These are phyloP conservation scores for Heloderma charlesbogerti DNA, from an alignment of 2,113 vertebrate genomes.

Conservation along the genomic window DNA sequence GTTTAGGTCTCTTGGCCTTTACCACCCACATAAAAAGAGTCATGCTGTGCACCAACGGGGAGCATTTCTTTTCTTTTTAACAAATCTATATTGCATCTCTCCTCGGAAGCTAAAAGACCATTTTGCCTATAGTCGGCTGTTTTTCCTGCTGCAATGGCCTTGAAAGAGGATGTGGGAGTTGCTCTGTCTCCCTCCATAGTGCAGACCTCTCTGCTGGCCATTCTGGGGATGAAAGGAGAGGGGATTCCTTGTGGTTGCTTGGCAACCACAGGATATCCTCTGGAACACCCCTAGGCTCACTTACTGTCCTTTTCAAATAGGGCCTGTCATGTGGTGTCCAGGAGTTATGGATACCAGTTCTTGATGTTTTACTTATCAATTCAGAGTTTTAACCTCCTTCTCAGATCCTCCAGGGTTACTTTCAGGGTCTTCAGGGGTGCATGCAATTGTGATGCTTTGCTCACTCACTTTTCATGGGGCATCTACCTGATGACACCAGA, in stretches of 20 bases:
- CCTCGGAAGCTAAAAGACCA: neutral
- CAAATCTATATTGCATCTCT: neutral
- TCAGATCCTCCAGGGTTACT: neutral
- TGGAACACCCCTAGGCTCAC: neutral
- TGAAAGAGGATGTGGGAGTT: neutral
- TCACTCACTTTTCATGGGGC: too few relatives aligned
- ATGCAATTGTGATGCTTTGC: too few relatives aligned
- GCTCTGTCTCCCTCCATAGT: neutral
- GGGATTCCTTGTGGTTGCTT: neutral
- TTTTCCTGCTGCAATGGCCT: neutral
- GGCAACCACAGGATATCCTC: neutral
- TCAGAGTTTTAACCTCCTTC: neutral
- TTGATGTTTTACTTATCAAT: neutral
- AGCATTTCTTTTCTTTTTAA: neutral
- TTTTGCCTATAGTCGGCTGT: neutral
- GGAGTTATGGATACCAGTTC: neutral
- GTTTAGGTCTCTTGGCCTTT: neutral
- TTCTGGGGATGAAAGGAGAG: neutral
- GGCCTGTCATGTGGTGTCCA: neutral
- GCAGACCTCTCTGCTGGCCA: neutral
- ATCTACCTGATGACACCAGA: too few relatives aligned
- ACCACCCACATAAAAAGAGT: neutral
- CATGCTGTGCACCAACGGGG: neutral
- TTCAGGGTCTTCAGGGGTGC: neutral
- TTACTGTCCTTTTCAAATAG: neutral